Evolutionary conservation across 2,113 vertebrate genomes (phyloP).

Genomic region (Mormoops blainvillei): DNA sequence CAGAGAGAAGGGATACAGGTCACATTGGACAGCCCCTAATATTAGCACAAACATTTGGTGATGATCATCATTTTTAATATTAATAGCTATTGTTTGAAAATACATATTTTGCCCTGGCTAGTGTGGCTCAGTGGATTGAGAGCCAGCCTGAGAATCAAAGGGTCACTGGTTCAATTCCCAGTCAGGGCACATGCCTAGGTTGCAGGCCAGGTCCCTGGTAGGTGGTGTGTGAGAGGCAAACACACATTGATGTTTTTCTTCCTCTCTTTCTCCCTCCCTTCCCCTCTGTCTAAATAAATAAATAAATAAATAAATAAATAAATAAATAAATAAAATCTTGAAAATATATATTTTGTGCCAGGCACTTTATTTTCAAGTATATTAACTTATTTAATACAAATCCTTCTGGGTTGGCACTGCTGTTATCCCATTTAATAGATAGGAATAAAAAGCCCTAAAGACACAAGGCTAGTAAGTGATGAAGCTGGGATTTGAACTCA

Average conservation of each 20-base stretch:
- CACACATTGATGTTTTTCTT: no score
- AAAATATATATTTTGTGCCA: neutral
- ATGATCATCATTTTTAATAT: neutral
- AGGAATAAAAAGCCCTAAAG: neutral
- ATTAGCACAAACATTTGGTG: neutral
- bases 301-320: no score
- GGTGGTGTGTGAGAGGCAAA: no score
- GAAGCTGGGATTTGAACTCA: neutral
- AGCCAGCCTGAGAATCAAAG: no score
- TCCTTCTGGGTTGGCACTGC: neutral
- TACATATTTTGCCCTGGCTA: neutral
- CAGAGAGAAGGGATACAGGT: neutral
- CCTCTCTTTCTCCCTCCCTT: no score
- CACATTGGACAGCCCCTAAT: accelerated
- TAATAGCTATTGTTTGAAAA: neutral
- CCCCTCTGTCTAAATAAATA: no score
- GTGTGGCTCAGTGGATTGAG: no score
- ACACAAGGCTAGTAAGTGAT: neutral
- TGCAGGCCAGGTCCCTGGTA: no score
- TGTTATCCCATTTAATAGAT: neutral
- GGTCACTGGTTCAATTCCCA: no score
- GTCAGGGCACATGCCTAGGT: no score
- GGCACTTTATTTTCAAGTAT: neutral
- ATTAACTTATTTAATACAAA: neutral
- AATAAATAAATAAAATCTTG: no score